These are phyloP conservation scores for Oscarella lobularis DNA, from an alignment of 37 sponge, comb jelly and placozoan species.

Conservation along the genomic window DNA sequence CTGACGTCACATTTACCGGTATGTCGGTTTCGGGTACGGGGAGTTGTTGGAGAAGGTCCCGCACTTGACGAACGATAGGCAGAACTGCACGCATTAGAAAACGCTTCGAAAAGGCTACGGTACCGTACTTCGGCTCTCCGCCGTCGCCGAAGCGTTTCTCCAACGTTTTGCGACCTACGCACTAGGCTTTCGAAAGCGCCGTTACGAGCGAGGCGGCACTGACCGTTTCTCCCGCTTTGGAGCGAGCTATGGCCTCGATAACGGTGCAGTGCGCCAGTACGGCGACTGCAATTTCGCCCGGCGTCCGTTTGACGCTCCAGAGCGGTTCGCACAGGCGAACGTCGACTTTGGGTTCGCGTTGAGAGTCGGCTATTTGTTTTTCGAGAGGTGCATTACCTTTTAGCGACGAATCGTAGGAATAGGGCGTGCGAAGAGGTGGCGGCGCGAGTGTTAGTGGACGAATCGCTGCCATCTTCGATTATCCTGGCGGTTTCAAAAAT, in stretches of 20 bases:
- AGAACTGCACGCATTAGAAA: no score
- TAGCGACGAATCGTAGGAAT: neutral
- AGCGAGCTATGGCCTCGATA: constrained; percentile 40
- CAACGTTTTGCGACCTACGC: no score
- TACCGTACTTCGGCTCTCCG: no score
- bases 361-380: neutral
- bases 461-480: no score
- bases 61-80: no score
- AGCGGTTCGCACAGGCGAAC: constrained; percentile 55
- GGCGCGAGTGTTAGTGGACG: no score
- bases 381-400: neutral
- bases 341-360: constrained; percentile 13
- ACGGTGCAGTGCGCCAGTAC: constrained; percentile 48
- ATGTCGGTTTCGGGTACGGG: neutral
- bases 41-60: neutral
- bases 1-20: neutral
- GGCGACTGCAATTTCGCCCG: constrained; percentile 36
- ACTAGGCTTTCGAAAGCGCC: no score
- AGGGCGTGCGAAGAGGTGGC: neutral
- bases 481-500: no score
- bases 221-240: no score
- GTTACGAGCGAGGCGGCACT: no score
- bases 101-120: no score
- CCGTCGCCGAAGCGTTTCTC: no score
- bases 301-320: constrained; percentile 29